phyloP scores from a whole-genome alignment of 2,888 invertebrate genomes.

The Hirtodrosophila histrioides region DNA sequence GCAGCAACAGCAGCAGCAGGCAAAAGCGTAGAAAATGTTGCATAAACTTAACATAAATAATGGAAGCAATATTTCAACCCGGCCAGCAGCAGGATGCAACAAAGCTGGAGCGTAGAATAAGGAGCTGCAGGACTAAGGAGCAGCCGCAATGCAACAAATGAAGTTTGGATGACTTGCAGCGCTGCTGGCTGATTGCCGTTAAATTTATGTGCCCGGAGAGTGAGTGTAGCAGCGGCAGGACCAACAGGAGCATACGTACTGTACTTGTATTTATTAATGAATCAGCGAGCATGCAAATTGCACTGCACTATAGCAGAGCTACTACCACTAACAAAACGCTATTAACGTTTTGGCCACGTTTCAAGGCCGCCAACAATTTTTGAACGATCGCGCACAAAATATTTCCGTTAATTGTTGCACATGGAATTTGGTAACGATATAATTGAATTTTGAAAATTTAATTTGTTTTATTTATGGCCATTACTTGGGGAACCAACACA shows the following conservation, averaged over 20 bases:
- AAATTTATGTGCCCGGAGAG: slow-evolving; percentile 68
- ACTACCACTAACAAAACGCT: neutral
- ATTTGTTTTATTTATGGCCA: slow-evolving; percentile 1
- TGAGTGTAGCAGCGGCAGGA: slow-evolving; percentile 5
- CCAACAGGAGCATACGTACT: slow-evolving; percentile 16
- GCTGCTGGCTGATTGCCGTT: slow-evolving; percentile 72
- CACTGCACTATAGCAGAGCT: slow-evolving; percentile 7
- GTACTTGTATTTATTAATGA: slow-evolving; percentile 22
- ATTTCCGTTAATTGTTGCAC: slow-evolving; percentile 3
- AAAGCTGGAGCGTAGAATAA: slow-evolving; percentile 39
- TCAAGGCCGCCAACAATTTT: neutral
- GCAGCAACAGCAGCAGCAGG: slow-evolving; percentile 28
- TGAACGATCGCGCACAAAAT: too few relatives aligned
- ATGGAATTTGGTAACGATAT: neutral
- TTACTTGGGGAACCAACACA: slow-evolving; percentile 16
- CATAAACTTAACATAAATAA: slow-evolving; percentile 75
- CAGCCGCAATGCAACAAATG: slow-evolving; percentile 74
- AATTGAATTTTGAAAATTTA: slow-evolving; percentile 9
- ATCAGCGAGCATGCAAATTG: slow-evolving; percentile 40
- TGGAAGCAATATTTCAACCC: slow-evolving; percentile 75
- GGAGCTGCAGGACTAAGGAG: slow-evolving; percentile 12
- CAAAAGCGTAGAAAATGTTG: slow-evolving; percentile 63
- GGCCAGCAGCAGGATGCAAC: slow-evolving; percentile 45
- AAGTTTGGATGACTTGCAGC: slow-evolving; percentile 80
- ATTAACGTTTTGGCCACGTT: slow-evolving; percentile 14